Percentiles rank a stretch among this genome's conserved stretches.
Conservation (phyloP, 2,797 vertebrate genomes). For the Sebastes hubbsi region DNA sequence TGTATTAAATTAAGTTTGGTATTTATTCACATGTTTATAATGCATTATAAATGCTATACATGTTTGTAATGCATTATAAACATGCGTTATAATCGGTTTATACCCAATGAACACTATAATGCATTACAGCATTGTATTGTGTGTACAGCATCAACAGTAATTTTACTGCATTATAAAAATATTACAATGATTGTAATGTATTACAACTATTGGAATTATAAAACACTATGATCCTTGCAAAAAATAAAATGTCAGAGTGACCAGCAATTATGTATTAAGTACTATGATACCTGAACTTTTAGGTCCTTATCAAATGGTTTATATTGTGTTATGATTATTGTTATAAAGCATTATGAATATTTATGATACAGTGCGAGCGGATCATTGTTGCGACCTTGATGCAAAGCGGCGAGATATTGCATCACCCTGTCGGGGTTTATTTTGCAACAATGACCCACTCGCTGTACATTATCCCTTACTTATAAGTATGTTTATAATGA, state of each 20-base stretch:
- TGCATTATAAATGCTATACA: background rate
- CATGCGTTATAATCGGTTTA: background rate
- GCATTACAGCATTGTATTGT: too few relatives aligned
- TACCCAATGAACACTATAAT: background rate
- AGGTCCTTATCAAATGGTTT: background rate
- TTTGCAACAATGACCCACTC: too few relatives aligned
- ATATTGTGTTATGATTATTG: background rate
- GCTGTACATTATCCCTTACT: too few relatives aligned
- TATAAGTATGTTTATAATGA: background rate
- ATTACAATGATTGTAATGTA: background rate
- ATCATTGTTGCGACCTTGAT: background rate
- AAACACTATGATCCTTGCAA: background rate
- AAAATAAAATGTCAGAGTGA: background rate
- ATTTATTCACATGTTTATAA: background rate
- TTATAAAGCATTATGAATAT: background rate
- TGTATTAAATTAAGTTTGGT: background rate
- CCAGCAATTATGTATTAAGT: background rate
- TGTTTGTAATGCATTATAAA: background rate
- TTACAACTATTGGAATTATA: background rate
- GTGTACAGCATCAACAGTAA: too few relatives aligned
- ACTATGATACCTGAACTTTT: background rate
- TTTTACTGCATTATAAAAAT: background rate
- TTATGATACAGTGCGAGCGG: background rate
- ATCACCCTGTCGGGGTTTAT: too few relatives aligned
- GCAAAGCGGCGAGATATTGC: accelerated